Evolutionary conservation across 2,113 vertebrate genomes (phyloP), one percentile per base, ranked within the genome.

Genomic region (Perca flavescens): DNA sequence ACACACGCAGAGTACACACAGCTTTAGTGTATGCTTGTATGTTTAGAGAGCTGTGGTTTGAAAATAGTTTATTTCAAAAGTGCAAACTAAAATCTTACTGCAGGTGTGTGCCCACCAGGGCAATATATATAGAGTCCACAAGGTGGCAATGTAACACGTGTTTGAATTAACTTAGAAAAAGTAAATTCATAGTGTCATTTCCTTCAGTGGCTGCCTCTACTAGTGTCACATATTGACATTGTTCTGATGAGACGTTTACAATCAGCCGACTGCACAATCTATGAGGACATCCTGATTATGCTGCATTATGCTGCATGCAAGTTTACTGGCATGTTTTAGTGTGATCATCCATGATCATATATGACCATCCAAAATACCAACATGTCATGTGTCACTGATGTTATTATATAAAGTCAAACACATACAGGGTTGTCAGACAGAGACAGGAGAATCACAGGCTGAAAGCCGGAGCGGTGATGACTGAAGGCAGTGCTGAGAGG

Each of bases 91-190:
- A 56, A 14, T 25, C 22, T 61, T 13, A 21, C 10, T 25, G 5
- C 8, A 77, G 19, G 15, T 62, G 22, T 62, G 9, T 56, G 21
- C 16, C 50, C n/a, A 9, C 7, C 14, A 7, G 49, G 15, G 57
- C 36, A 63, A 14, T 80, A 28, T 64, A 49, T 3, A 9, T 6
- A 46, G 6, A 10, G 14, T 50, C 94, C 94, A 95, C 93, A 85
- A 87, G 93, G 85, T 88, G 94, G 93, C 83, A 90, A 77, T 92
- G 84, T 80, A 54, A 83, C 64, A 83, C 83, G 52, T 62, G 68
- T 66, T 86, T 86, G 53, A 58, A 36, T n/a, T 10, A 54, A 49
- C 46, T 19, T 12, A 2, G 34, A 53, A 77, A 66, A 50, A 22
- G 16, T 57, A 10, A 75, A 53, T 46, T 53, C 12, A 34, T 64